phyloP scores from a whole-genome alignment of 2,888 invertebrate species.

The Malthinus seriepunctatus region DNA sequence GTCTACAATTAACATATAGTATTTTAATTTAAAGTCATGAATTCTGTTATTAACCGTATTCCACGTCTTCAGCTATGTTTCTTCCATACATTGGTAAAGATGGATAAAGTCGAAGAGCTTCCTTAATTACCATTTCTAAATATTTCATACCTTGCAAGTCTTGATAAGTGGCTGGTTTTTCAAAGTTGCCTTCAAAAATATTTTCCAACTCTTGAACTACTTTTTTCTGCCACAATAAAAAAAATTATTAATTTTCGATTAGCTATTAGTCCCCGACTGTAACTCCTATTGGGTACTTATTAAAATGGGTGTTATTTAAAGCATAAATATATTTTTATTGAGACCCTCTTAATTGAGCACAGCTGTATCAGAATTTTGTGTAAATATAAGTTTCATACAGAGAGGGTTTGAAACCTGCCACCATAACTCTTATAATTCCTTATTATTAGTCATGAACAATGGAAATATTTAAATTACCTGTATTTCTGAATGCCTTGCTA shows the following conservation, averaged over 20 bases:
- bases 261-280: too few species aligned
- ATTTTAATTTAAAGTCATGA: neutral
- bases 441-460: too few species aligned
- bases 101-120: constrained; percentile 55
- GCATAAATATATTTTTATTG: too few species aligned
- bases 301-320: too few species aligned
- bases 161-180: constrained; percentile 33
- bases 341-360: too few species aligned
- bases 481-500: constrained; percentile 54
- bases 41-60: neutral
- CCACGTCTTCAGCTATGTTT: neutral
- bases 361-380: too few species aligned
- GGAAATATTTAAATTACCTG: constrained; percentile 51
- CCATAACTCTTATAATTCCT: too few species aligned
- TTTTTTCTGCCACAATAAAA: constrained; percentile 42
- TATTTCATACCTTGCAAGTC: constrained; percentile 47
- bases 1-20: constrained; percentile 2
- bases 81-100: constrained; percentile 55
- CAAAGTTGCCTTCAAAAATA: constrained; percentile 42
- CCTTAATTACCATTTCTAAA: constrained; percentile 1
- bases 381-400: too few species aligned
- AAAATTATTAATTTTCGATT: neutral
- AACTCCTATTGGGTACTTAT: too few species aligned
- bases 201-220: constrained; percentile 45
- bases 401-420: too few species aligned